Percentiles rank a stretch among this genome's conserved stretches.
Conservation (phyloP, 2,113 vertebrate genomes). For the Panthera uncia region DNA sequence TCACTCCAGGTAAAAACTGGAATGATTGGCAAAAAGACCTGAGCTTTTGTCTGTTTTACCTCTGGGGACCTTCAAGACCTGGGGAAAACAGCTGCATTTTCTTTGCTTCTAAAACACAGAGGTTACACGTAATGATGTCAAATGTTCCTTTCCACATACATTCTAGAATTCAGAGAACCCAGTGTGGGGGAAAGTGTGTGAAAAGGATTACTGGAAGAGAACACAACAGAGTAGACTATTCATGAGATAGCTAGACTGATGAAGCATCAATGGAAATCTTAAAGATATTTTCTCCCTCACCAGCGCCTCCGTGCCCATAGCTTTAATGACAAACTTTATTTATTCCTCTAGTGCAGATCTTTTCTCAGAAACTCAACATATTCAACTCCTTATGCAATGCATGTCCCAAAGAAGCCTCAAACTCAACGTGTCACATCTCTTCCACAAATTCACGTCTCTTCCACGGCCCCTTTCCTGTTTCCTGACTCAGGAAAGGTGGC, state of each 20-base stretch:
- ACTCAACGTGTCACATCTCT: not conserved
- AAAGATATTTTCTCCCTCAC: not conserved
- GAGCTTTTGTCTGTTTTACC: not conserved
- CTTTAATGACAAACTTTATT: not conserved
- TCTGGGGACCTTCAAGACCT: accelerated
- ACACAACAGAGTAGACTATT: accelerated
- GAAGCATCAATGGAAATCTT: not conserved
- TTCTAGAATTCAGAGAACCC: not conserved
- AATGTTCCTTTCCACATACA: not conserved
- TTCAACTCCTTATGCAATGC: not conserved
- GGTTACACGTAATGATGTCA: not conserved
- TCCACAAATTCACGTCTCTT: not conserved
- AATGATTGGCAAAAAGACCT: not conserved
- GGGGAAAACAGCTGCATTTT: not conserved
- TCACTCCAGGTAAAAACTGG: not conserved
- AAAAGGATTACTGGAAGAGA: not conserved
- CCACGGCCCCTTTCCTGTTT: not conserved
- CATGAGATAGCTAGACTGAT: not conserved
- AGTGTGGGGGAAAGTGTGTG: not conserved
- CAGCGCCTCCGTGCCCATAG: accelerated
- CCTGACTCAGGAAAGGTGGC: not conserved
- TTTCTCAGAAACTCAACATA: not conserved
- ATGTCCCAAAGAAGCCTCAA: not conserved
- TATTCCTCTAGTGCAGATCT: not conserved
- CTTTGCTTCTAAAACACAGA: not conserved